These are phyloP conservation scores for Barbus barbus DNA, from an alignment of 2,113 vertebrate species.

Conservation along the genomic window DNA sequence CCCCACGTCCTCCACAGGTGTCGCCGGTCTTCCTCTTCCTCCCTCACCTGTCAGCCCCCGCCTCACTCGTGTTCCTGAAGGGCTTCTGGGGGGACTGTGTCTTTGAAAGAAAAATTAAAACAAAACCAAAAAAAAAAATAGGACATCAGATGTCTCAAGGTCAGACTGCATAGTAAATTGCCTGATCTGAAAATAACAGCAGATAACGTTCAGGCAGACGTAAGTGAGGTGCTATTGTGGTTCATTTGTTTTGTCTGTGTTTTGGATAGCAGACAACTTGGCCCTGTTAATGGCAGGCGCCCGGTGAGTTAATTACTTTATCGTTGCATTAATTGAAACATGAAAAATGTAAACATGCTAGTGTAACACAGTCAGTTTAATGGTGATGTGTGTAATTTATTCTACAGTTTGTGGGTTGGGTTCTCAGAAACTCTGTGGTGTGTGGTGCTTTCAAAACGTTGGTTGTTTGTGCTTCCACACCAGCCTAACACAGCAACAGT, in stretches of 20 bases:
- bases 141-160: constrained; percentile 53
- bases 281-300: constrained; percentile 21
- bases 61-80: constrained; percentile 13
- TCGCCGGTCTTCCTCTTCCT: constrained; percentile 28
- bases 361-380: neutral
- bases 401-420: neutral
- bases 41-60: constrained; percentile 39
- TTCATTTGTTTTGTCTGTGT: constrained; percentile 51
- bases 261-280: constrained; percentile 24
- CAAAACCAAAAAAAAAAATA: constrained; percentile 12
- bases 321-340: constrained; percentile 21
- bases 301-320: constrained; percentile 29
- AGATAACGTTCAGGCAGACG: constrained; percentile 25
- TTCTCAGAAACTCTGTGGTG: neutral
- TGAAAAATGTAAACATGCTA: constrained; percentile 4
- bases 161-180: constrained; percentile 52
- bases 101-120: constrained; percentile 49
- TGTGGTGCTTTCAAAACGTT: neutral
- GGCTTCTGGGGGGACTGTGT: constrained; percentile 44
- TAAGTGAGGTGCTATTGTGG: constrained; percentile 20
- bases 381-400: neutral
- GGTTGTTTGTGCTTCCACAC: neutral
- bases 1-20: constrained; percentile 54
- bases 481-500: neutral
- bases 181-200: constrained; percentile 45